Evolutionary conservation across 2,797 vertebrate genomes (phyloP).

Genomic region (Sparidentex hasta): DNA sequence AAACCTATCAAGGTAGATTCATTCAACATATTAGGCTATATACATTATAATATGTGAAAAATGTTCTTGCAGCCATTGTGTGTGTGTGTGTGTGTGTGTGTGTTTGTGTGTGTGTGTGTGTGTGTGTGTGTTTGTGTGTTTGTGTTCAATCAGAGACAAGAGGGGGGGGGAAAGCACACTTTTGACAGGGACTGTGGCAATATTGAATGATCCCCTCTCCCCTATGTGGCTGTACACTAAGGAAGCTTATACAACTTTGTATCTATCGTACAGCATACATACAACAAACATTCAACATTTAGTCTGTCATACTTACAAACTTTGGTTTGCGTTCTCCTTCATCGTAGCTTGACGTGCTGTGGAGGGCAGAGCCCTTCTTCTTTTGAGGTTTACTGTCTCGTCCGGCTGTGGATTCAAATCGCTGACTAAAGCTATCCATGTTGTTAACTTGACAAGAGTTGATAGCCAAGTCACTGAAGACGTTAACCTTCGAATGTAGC

Average conservation of each 20-base stretch:
- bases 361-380: conserved; percentile 72
- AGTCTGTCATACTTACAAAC: conserved; percentile 78
- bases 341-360: conserved; percentile 53
- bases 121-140: too few species aligned
- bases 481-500: not conserved
- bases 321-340: conserved; percentile 82
- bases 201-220: not conserved
- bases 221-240: not conserved
- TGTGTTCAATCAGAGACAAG: not conserved
- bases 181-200: not conserved
- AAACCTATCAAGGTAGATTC: not conserved
- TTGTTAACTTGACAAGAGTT: not conserved
- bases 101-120: not conserved
- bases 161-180: too few species aligned
- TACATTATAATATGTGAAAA: not conserved
- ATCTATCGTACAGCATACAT: not conserved
- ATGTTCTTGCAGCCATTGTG: not conserved
- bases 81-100: not conserved
- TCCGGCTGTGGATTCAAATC: conserved; percentile 66
- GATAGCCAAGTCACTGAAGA: not conserved
- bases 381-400: conserved; percentile 77
- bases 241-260: not conserved
- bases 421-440: conserved; percentile 73
- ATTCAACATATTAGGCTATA: not conserved
- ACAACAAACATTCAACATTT: not conserved